Base-by-base conservation (phyloP, 37 sponge, comb jelly and placozoan species). In the Crambe crambe region DNA sequence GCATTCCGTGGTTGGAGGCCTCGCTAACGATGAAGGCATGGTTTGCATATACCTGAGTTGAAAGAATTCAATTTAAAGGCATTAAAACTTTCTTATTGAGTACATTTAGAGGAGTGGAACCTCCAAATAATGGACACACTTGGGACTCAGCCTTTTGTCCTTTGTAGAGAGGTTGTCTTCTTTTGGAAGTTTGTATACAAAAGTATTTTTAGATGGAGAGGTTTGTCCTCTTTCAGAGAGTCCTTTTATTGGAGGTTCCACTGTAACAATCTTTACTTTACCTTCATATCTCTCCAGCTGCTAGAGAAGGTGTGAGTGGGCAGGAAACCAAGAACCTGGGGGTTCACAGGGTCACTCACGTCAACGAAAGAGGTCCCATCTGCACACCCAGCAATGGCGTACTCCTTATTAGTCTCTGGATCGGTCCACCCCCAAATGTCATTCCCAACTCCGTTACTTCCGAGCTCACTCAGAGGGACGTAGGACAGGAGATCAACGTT, bases 361-460 rank as follows among this genome's bases (percentile, higher is more conserved):
- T 90, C 91, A 67, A 90, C 91, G 72, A 90, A 90, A 37, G 91
- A 85, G 25, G 86, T 90, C 2, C 86, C 86, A 82, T 90, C 91
- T 8, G 23, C 34, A 42, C 81, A 80, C 21, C 82, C 91, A 80
- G 81, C 78, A 31, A 90, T 80, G 8, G 91, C 91, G 39, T 85
- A 85, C 58, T 90, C 91, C 31, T 51, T 56, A 0, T 44, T 65
- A 51, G 86, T 81, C 43, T 85, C 78, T 3, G 91, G 86, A 42
- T 90, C 91, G 27, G 91, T 85, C 91, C 91, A 90, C 0, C 91
- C 91, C 91, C 91, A 90, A 59, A 90, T 90, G 35, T 90, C 91
- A 75, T 90, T 90, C 20, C 59, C 78, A 54, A 81, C 79, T 1
- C 91, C 91, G 35, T 39, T 47, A 76, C 58, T 41, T 1, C 87